These are phyloP conservation scores for Petrophora chlorosata DNA, from an alignment of 2,888 invertebrate genomes.

Conservation along the genomic window DNA sequence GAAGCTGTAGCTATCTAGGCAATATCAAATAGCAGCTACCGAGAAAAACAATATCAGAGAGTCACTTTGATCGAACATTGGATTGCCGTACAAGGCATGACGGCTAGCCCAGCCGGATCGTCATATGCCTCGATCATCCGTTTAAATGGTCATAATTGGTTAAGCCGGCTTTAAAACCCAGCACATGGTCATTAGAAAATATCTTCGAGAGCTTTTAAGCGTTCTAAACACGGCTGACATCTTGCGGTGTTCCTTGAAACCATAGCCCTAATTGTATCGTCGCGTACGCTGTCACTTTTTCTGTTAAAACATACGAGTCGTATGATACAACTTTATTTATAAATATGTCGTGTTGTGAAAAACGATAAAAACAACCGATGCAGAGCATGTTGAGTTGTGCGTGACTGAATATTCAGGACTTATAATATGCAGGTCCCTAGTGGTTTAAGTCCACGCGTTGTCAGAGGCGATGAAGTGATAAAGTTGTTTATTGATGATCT, in stretches of 20 bases:
- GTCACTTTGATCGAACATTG: conserved; percentile 64
- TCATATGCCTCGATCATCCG: conserved; percentile 66
- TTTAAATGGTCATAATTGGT: conserved; percentile 80
- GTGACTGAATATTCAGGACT: conserved; percentile 75
- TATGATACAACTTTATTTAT: conserved; percentile 41
- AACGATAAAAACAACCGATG: conserved; percentile 43
- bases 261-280: conserved; percentile 38
- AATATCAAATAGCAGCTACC: conserved; percentile 61
- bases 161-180: conserved; percentile 60
- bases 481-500: conserved; percentile 82
- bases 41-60: conserved; percentile 68
- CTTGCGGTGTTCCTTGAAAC: conserved; percentile 30
- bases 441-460: conserved; percentile 68
- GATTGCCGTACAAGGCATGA: conserved; percentile 77
- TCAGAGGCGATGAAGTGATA: conserved; percentile 80
- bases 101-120: conserved; percentile 55
- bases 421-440: conserved; percentile 65
- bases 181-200: conserved; percentile 67
- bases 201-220: conserved; percentile 37
- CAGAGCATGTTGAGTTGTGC: conserved; percentile 63
- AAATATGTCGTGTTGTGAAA: conserved; percentile 44
- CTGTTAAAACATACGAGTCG: conserved; percentile 15
- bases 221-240: conserved; percentile 14
- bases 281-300: conserved; percentile 37
- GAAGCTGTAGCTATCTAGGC: conserved; percentile 38